Evolutionary conservation across 2,113 vertebrate species (phyloP).

Genomic region (Ctenodactylus gundi): DNA sequence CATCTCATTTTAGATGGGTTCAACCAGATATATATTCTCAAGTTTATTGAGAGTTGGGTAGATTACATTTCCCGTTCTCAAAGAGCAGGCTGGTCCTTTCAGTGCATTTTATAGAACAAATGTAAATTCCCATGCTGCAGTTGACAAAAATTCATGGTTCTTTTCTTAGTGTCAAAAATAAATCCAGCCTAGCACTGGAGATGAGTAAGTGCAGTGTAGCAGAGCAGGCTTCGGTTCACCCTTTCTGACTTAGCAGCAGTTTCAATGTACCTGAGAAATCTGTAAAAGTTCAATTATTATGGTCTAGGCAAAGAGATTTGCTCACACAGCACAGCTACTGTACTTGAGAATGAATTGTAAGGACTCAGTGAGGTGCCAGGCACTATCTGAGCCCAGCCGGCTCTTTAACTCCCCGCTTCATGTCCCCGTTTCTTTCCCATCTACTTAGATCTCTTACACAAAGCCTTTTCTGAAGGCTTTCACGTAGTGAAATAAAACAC

Average conservation of each 20-base stretch:
- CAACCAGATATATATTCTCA: slow-evolving; percentile 86
- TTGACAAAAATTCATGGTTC: slow-evolving; percentile 83
- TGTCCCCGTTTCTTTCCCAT: neutral
- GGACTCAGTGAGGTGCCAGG: slow-evolving; percentile 75
- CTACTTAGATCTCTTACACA: slow-evolving; percentile 54
- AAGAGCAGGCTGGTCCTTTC: slow-evolving; percentile 78
- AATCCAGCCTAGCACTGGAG: slow-evolving; percentile 81
- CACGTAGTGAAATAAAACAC: slow-evolving; percentile 68
- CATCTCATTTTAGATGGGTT: slow-evolving; percentile 88
- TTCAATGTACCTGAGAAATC: slow-evolving; percentile 78
- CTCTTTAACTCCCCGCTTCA: neutral
- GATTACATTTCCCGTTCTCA: slow-evolving; percentile 83
- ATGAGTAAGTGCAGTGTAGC: slow-evolving; percentile 74
- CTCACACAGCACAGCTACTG: slow-evolving; percentile 76
- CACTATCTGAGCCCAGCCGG: slow-evolving; percentile 44
- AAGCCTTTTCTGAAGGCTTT: slow-evolving; percentile 63
- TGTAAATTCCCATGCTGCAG: slow-evolving; percentile 80
- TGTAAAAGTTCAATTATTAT: slow-evolving; percentile 81
- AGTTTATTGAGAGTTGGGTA: slow-evolving; percentile 87
- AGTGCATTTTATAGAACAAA: slow-evolving; percentile 82
- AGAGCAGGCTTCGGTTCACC: slow-evolving; percentile 67
- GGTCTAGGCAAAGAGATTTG: slow-evolving; percentile 77
- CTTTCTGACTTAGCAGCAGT: slow-evolving; percentile 79
- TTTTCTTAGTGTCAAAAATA: slow-evolving; percentile 78
- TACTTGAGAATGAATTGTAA: slow-evolving; percentile 73